phyloP scores from a whole-genome alignment of 2,113 vertebrate species.

The Baryphthengus martii region DNA sequence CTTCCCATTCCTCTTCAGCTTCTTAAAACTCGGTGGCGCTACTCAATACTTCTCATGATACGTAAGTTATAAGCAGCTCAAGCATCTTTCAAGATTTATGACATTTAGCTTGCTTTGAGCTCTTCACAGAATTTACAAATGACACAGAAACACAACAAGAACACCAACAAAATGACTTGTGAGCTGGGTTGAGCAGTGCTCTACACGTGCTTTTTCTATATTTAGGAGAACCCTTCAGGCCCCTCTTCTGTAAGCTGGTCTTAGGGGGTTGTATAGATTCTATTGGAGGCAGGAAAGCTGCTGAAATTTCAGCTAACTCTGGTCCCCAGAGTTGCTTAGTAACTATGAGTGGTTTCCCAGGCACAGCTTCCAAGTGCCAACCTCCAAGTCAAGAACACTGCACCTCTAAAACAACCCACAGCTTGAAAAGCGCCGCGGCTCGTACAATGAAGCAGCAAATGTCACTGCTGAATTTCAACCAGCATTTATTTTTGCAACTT shows the following conservation, averaged over 20 bases:
- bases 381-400: background rate
- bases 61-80: background rate
- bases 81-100: constrained; percentile 21
- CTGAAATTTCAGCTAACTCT: background rate
- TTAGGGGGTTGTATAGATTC: background rate
- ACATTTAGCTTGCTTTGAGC: background rate
- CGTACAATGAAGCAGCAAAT: background rate
- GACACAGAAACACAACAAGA: background rate
- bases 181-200: background rate
- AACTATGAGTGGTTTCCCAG: background rate
- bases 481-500: background rate
- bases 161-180: constrained; percentile 1
- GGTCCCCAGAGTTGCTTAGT: background rate
- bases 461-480: background rate
- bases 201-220: background rate
- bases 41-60: background rate
- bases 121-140: constrained; percentile 20
- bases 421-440: background rate
- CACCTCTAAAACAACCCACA: background rate
- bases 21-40: background rate
- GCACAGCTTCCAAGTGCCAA: background rate
- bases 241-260: background rate
- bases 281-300: background rate
- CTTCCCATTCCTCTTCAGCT: background rate
- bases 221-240: background rate